These are phyloP conservation scores for Zelleria hepariella DNA, from an alignment of 2,888 invertebrate species.

Conservation along the genomic window DNA sequence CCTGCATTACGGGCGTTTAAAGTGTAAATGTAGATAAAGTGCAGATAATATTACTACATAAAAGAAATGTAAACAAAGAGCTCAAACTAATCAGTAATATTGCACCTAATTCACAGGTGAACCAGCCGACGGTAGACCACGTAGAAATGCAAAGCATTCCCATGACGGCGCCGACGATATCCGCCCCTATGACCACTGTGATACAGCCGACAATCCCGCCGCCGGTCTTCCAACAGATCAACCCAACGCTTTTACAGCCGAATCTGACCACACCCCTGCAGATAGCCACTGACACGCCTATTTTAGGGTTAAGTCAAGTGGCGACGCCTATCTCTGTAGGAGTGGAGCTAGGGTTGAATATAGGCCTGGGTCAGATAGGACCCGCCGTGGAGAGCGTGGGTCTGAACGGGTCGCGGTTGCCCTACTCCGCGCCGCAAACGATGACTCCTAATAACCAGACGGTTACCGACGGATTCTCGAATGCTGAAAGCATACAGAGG, in stretches of 20 bases:
- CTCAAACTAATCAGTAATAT: too few species aligned
- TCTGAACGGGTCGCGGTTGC: constrained; percentile 20
- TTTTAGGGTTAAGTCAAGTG: constrained; percentile 48
- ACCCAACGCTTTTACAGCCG: constrained; percentile 30
- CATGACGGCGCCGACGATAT: constrained; percentile 16
- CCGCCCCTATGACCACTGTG: constrained; percentile 14
- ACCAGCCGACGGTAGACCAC: neutral
- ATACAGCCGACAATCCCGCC: constrained; percentile 19
- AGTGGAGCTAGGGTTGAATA: constrained; percentile 34
- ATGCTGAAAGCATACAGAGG: constrained; percentile 60
- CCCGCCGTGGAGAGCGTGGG: constrained; percentile 22
- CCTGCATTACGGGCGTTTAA: too few species aligned
- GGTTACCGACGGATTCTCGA: constrained; percentile 35
- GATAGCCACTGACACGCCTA: constrained; percentile 51
- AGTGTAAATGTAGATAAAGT: too few species aligned
- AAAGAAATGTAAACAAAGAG: too few species aligned
- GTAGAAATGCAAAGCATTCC: constrained; percentile 11
- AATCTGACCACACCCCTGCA: constrained; percentile 53
- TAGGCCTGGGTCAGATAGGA: constrained; percentile 21
- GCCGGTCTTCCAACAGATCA: constrained; percentile 26
- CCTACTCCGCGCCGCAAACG: constrained; percentile 27
- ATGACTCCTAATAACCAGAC: constrained; percentile 25
- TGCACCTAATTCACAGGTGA: neutral
- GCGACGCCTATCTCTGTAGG: constrained; percentile 43
- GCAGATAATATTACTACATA: too few species aligned